Evolutionary conservation across 2,888 invertebrate genomes (phyloP).

Genomic region (Ecdyonurus torrentis): DNA sequence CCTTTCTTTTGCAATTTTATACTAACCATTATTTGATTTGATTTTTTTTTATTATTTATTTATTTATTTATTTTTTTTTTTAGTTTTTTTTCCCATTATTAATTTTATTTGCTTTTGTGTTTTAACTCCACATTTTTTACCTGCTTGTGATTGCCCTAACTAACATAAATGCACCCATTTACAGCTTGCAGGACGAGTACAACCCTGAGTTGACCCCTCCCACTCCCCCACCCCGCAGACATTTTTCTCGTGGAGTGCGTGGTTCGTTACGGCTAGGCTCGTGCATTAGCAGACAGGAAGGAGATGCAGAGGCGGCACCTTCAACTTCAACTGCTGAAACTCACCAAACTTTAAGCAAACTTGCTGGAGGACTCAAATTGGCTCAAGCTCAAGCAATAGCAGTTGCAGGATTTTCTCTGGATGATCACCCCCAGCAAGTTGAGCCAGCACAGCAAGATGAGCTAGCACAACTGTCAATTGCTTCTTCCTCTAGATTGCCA

Average conservation of each 20-base stretch:
- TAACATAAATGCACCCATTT: constrained; percentile 7
- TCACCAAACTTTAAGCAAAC: constrained; percentile 31
- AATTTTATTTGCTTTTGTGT: too few species aligned
- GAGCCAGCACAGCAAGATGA: constrained; percentile 28
- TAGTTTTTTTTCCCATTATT: too few species aligned
- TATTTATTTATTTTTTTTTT: background rate
- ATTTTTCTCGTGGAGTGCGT: constrained; percentile 16
- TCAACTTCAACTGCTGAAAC: constrained; percentile 19
- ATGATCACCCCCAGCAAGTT: constrained; percentile 23
- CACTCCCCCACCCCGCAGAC: constrained; percentile 37
- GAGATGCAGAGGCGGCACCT: constrained; percentile 25
- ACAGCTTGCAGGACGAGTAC: constrained; percentile 39
- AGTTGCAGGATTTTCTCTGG: constrained; percentile 45
- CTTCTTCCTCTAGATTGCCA: constrained; percentile 16
- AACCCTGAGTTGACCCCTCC: constrained; percentile 44
- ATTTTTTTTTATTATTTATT: background rate
- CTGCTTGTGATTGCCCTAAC: constrained; percentile 17
- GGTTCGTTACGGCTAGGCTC: background rate
- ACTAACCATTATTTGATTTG: background rate
- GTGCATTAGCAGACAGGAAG: constrained; percentile 16
- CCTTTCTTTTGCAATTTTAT: too few species aligned
- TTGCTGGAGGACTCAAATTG: constrained; percentile 50
- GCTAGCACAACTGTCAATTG: constrained; percentile 18
- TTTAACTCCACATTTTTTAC: background rate
- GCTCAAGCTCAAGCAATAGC: constrained; percentile 58